Conservation (phyloP, 2,113 vertebrate species). For the Chloebia gouldiae region DNA sequence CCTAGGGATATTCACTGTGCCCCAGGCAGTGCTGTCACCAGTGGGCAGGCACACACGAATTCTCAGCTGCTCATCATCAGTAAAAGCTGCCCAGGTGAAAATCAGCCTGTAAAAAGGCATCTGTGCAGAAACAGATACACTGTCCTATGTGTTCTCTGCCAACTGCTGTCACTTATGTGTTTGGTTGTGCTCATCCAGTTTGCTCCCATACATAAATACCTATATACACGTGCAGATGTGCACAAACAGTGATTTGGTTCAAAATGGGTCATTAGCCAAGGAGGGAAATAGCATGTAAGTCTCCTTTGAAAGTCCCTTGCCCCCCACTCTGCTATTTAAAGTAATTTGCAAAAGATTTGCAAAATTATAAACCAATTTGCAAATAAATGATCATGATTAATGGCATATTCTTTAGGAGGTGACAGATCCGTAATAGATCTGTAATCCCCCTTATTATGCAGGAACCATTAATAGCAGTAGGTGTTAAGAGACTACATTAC, state of each 20-base stretch:
- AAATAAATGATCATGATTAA: conserved; percentile 54
- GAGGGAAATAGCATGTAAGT: not conserved
- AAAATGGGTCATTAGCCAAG: not conserved
- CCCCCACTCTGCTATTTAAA: conserved; percentile 28
- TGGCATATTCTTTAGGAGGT: conserved; percentile 36
- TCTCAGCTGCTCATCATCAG: fast-evolving
- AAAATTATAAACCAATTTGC: conserved; percentile 64
- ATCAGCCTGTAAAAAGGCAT: not conserved
- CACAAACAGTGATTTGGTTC: not conserved
- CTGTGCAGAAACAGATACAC: not conserved
- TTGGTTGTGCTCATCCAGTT: not conserved
- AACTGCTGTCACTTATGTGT: not conserved
- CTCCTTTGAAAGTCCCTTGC: not conserved
- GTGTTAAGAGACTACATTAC: conserved; percentile 27
- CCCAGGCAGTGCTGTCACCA: fast-evolving
- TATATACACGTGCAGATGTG: not conserved
- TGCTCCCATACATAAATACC: not conserved
- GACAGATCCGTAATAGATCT: conserved; percentile 39
- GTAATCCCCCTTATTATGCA: conserved; percentile 25
- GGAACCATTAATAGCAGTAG: conserved; percentile 26
- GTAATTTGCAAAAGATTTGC: conserved; percentile 48
- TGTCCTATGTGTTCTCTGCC: not conserved
- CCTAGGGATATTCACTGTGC: fast-evolving
- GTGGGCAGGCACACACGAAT: not conserved
- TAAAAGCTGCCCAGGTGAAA: not conserved